phyloP scores from a whole-genome alignment of 2,797 vertebrate genomes.

The Ctenopoma kingsleyae region DNA sequence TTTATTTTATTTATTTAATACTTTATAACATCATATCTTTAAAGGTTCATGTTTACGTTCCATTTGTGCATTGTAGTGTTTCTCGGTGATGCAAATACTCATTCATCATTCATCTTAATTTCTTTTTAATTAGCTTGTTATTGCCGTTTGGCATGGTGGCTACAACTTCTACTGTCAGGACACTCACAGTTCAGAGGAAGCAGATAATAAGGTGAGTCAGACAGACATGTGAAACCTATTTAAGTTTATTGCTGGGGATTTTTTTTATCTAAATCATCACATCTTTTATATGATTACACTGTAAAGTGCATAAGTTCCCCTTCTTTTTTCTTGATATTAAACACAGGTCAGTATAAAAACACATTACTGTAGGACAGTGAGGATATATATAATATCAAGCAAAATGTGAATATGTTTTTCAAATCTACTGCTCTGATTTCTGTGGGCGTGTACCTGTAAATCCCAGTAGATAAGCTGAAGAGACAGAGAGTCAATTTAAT shows the following conservation, averaged over 20 bases:
- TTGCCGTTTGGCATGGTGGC: slow-evolving; percentile 88
- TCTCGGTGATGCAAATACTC: not conserved
- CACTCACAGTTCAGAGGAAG: slow-evolving; percentile 88
- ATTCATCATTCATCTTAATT: slow-evolving; percentile 12
- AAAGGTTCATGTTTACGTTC: not conserved
- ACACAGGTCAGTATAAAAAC: not conserved
- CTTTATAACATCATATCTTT: not conserved
- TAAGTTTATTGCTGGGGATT: slow-evolving; percentile 6
- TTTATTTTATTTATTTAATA: too few species aligned
- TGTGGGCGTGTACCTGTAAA: slow-evolving; percentile 52
- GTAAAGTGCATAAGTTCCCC: not conserved
- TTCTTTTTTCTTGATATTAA: not conserved
- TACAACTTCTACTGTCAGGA: slow-evolving; percentile 97
- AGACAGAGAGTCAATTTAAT: slow-evolving; percentile 62
- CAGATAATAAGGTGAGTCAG: slow-evolving; percentile 90
- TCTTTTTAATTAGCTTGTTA: slow-evolving; percentile 86
- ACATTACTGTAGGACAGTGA: not conserved
- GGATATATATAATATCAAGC: not conserved
- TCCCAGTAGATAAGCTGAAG: slow-evolving; percentile 62
- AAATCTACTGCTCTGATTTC: slow-evolving; percentile 40
- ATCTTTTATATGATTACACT: not conserved
- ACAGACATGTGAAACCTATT: not conserved
- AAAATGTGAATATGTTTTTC: slow-evolving; percentile 6
- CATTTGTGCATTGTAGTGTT: not conserved
- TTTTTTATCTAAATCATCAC: not conserved